Evolutionary conservation across 2,888 invertebrate genomes (phyloP).

Genomic region (Sepioteuthis lessoniana): DNA sequence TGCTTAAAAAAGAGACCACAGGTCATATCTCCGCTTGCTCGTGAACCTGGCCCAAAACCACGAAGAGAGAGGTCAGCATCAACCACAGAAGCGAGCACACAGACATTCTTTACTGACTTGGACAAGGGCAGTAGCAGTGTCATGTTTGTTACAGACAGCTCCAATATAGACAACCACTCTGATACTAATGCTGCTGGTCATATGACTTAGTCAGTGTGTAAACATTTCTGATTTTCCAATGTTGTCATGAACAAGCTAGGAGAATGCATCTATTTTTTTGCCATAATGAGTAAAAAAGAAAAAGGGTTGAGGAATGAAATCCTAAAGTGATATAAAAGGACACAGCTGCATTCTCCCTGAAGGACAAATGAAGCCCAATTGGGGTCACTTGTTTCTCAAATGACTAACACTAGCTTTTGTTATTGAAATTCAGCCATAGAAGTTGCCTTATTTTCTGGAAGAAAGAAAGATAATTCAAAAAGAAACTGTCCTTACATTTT

Average conservation of each 20-base stretch:
- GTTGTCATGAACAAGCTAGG: background rate
- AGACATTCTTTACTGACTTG: slow-evolving; percentile 44
- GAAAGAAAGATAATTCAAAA: background rate
- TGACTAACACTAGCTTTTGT: background rate
- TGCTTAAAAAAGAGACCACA: background rate
- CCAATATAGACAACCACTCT: slow-evolving; percentile 10
- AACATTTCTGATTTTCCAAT: background rate
- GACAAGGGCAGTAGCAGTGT: background rate
- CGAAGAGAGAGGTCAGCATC: slow-evolving; percentile 39
- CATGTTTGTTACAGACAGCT: background rate
- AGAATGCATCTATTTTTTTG: too few relatives aligned
- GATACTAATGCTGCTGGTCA: background rate
- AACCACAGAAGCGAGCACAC: slow-evolving; percentile 46
- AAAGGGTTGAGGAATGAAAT: background rate
- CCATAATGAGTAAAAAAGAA: background rate
- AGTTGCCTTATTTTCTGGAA: background rate
- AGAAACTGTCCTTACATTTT: background rate
- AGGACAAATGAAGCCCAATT: background rate
- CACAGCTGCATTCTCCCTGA: background rate
- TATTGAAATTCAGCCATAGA: background rate
- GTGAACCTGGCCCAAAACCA: background rate
- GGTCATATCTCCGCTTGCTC: slow-evolving; percentile 39
- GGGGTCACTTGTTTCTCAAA: background rate
- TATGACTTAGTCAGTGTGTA: background rate
- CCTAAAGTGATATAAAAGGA: background rate